phyloP scores from a whole-genome alignment of 1,140 invertebrate species.

The Drosophila nigromelanica region DNA sequence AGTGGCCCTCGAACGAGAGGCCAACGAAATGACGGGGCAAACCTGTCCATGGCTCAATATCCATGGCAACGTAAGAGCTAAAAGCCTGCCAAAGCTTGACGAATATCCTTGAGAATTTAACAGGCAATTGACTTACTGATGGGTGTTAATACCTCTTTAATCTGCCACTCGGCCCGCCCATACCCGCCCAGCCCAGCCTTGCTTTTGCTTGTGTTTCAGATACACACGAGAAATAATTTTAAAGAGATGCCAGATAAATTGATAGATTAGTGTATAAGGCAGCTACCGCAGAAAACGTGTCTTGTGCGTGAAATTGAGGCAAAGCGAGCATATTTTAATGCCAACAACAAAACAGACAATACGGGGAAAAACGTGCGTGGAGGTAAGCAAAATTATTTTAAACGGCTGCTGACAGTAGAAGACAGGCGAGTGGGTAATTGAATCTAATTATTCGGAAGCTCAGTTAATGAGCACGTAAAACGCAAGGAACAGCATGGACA shows the following conservation, averaged over 20 bases:
- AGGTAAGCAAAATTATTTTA: constrained; percentile 1
- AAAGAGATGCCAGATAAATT: constrained; percentile 29
- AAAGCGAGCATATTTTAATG: constrained; percentile 38
- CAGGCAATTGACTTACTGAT: constrained; percentile 72
- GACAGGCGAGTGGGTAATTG: constrained; percentile 62
- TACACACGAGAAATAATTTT: constrained; percentile 32
- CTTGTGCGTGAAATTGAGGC: constrained; percentile 19
- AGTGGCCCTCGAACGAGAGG: constrained; percentile 56
- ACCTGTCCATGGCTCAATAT: constrained; percentile 6
- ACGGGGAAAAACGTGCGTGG: neutral
- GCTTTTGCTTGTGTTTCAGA: too few relatives aligned
- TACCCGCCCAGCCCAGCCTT: neutral
- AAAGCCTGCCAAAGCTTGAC: constrained; percentile 24
- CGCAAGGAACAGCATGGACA: constrained; percentile 37
- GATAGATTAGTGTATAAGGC: constrained; percentile 14
- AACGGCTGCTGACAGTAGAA: constrained; percentile 36
- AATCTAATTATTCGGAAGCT: constrained; percentile 79
- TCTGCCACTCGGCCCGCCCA: constrained; percentile 1
- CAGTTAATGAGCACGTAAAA: constrained; percentile 77
- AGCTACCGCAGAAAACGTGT: constrained; percentile 37
- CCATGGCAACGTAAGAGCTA: constrained; percentile 16
- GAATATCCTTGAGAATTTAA: constrained; percentile 57
- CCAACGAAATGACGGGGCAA: constrained; percentile 31
- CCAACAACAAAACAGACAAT: constrained; percentile 7
- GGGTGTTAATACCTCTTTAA: constrained; percentile 65